Evolutionary conservation across 2,888 invertebrate genomes (phyloP).

Genomic region (Diachrysia chrysitis): DNA sequence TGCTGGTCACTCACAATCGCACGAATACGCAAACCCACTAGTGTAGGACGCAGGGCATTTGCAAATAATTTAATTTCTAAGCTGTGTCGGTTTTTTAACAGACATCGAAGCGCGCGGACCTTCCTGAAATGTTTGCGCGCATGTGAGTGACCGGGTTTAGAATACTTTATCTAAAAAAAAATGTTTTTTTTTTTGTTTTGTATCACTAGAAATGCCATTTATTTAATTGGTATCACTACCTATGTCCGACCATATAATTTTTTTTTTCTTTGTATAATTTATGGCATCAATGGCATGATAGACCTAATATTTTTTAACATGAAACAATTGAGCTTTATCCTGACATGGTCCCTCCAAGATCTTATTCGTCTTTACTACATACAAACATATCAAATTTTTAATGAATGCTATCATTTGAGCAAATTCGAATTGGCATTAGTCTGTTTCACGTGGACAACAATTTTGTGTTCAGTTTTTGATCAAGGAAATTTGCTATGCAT

Average conservation of each 20-base stretch:
- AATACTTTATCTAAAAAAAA: not conserved
- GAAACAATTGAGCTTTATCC: constrained; percentile 35
- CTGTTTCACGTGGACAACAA: not conserved
- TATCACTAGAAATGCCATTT: not conserved
- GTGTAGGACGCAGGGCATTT: no score
- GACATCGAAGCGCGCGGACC: no score
- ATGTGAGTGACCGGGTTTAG: no score
- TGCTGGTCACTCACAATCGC: no score
- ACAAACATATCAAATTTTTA: not conserved
- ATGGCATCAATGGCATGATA: constrained; percentile 9
- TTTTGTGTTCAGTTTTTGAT: not conserved
- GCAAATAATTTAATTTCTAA: no score
- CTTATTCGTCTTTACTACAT: constrained; percentile 20
- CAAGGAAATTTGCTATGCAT: not conserved
- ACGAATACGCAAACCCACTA: no score
- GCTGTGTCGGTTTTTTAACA: no score
- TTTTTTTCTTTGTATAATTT: not conserved
- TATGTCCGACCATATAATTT: not conserved
- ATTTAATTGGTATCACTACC: constrained; percentile 5
- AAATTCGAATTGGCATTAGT: not conserved
- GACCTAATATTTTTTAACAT: constrained; percentile 9
- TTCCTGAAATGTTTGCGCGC: no score
- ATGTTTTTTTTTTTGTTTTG: not conserved
- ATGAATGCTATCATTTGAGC: constrained; percentile 11
- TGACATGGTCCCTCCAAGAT: constrained; percentile 35